Evolutionary conservation across 2,113 vertebrate species (phyloP).

Genomic region (Fulmarus glacialis): DNA sequence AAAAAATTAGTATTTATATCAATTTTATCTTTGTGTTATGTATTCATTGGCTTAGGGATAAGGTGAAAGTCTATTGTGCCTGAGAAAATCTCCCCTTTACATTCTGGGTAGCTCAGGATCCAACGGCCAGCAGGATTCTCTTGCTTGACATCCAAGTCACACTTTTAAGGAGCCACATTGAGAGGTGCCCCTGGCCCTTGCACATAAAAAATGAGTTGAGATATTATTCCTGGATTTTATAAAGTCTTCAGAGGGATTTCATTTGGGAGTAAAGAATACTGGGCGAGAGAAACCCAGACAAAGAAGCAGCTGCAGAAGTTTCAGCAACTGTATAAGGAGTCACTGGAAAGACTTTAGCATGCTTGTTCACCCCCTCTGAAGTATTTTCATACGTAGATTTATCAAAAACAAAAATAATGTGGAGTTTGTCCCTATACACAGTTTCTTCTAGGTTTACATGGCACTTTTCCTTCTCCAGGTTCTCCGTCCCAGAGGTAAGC

Average conservation of each 20-base stretch:
- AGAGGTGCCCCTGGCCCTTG: neutral
- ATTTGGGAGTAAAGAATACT: neutral
- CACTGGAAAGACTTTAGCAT: neutral
- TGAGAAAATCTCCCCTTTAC: neutral
- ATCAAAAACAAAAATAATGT: neutral
- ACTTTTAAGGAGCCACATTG: neutral
- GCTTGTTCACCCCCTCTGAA: neutral
- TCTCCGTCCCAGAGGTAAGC: accelerated
- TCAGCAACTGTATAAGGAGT: neutral
- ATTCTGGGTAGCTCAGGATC: neutral
- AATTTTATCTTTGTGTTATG: neutral
- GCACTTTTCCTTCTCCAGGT: neutral
- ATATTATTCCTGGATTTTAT: neutral
- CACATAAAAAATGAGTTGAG: neutral
- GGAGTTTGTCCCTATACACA: neutral
- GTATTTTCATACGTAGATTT: neutral
- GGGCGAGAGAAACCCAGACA: neutral
- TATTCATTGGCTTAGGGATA: neutral
- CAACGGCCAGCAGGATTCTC: neutral
- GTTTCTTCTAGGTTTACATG: neutral
- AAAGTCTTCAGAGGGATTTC: neutral
- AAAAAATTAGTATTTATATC: neutral
- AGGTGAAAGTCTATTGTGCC: neutral
- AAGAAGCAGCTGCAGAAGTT: neutral
- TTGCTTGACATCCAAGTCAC: neutral